These are phyloP conservation scores for Ophion ventricosus DNA, from an alignment of 2,888 invertebrate species.

Conservation along the genomic window DNA sequence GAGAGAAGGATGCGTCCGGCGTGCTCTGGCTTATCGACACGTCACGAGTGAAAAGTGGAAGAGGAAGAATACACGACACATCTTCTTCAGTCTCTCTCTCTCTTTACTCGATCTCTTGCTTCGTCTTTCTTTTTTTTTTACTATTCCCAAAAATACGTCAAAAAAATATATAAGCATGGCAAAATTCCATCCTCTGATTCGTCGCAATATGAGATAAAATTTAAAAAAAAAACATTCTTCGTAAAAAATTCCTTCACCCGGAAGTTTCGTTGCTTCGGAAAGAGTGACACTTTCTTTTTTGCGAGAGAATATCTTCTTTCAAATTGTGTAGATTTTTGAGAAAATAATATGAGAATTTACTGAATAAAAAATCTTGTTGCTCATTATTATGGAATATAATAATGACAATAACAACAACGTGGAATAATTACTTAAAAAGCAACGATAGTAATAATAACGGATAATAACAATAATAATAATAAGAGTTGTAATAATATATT, in stretches of 20 bases:
- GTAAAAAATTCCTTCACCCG: neutral
- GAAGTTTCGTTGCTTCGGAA: neutral
- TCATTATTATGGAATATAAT: neutral
- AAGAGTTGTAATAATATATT: no score
- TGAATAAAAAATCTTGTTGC: neutral
- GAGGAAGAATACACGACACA: neutral
- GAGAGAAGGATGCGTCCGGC: constrained; percentile 72
- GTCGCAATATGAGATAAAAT: neutral
- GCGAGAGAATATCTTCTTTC: neutral
- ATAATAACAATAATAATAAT: neutral
- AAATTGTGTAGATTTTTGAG: neutral
- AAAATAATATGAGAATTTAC: neutral
- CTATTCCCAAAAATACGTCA: neutral
- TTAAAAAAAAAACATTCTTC: neutral
- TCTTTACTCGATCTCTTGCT: neutral
- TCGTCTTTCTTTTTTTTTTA: neutral
- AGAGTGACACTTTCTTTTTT: constrained; percentile 25
- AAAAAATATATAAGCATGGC: neutral
- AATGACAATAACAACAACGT: neutral
- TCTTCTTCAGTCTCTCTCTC: neutral
- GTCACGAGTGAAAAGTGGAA: constrained; percentile 1
- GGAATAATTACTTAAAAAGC: neutral
- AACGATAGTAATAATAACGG: neutral
- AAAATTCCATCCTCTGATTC: neutral
- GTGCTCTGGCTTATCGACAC: constrained; percentile 33